Conservation (phyloP, 2,113 vertebrate species). For the Toxotes chatareus region DNA sequence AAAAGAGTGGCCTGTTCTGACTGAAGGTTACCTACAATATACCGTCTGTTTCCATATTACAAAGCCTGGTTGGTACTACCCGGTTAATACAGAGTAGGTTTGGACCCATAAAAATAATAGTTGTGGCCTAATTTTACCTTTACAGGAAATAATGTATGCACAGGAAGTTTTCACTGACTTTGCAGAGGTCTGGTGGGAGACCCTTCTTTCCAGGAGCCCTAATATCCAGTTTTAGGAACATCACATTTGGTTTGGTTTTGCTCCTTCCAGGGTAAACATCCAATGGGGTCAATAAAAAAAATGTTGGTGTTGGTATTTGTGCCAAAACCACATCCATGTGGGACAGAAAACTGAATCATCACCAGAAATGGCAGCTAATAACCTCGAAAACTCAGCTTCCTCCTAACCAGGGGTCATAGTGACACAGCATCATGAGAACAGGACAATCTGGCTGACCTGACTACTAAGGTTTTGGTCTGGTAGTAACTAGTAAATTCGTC, state of each 20-base stretch:
- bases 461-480: no score
- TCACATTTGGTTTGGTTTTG: neutral
- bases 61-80: neutral
- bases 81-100: no score
- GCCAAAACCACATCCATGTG: no score
- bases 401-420: no score
- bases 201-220: neutral
- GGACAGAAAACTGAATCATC: neutral
- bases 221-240: neutral
- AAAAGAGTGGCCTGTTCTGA: conserved; percentile 62
- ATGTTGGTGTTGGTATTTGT: neutral
- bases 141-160: neutral
- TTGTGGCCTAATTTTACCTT: neutral
- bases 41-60: conserved; percentile 9
- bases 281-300: neutral
- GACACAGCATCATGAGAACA: neutral
- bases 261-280: neutral
- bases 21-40: conserved; percentile 45
- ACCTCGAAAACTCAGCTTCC: neutral
- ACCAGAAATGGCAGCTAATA: no score
- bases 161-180: neutral
- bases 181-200: neutral
- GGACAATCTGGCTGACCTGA: no score
- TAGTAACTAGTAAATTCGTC: no score
- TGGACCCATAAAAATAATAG: neutral